A percentile compares a stretch with the other conserved stretches of the same genome.
phyloP scores from a whole-genome alignment of 2,113 vertebrate genomes.

The Motacilla tschutschensis region DNA sequence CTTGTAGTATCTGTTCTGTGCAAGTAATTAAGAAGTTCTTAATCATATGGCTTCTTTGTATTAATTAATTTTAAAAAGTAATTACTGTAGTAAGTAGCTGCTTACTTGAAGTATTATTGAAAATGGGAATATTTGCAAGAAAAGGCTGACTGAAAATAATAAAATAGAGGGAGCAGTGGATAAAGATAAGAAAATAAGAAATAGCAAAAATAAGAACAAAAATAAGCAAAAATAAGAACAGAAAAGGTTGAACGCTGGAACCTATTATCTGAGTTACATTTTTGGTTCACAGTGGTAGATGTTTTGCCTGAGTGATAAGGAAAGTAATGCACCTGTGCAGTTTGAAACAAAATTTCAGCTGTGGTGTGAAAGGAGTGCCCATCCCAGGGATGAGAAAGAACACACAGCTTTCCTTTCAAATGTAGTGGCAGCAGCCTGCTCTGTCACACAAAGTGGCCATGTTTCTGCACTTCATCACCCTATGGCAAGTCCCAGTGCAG shows the following conservation, averaged over 20 bases:
- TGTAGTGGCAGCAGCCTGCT: fast-evolving
- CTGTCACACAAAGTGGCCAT: neutral
- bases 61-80: conserved; percentile 5
- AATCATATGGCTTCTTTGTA: neutral
- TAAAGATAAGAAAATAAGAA: too few relatives aligned
- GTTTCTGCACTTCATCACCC: neutral
- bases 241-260: neutral
- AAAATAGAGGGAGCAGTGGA: neutral
- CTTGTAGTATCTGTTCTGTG: neutral
- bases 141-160: neutral
- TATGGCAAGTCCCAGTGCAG: neutral
- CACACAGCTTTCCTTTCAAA: neutral
- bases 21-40: neutral
- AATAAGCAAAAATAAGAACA: neutral
- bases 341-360: neutral
- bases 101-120: neutral
- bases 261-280: neutral
- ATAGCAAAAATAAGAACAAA: neutral
- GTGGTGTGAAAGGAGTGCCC: neutral
- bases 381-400: neutral
- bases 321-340: neutral
- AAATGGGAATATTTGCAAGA: neutral
- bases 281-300: neutral
- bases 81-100: neutral
- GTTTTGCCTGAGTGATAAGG: neutral